Evolutionary conservation across 2,797 vertebrate species (phyloP).

Genomic region (Peromyscus eremicus): DNA sequence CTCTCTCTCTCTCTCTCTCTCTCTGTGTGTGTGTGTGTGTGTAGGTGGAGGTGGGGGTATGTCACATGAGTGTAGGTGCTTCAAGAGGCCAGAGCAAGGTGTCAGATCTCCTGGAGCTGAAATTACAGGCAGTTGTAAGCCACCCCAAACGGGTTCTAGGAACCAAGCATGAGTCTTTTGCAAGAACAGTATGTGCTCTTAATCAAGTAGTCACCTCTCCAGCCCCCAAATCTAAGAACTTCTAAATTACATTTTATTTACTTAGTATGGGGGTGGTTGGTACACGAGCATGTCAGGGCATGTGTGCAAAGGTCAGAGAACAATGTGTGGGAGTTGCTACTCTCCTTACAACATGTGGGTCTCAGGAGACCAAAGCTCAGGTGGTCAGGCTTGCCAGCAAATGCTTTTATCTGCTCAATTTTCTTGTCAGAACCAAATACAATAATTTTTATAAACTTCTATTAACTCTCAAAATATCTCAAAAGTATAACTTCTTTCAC

Average conservation of each 20-base stretch:
- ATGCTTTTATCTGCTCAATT: neutral
- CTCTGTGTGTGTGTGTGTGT: neutral
- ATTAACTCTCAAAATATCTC: neutral
- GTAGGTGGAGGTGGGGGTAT: neutral
- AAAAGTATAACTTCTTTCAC: neutral
- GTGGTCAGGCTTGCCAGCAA: neutral
- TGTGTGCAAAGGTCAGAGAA: neutral
- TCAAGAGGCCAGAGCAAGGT: neutral
- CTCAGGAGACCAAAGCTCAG: neutral
- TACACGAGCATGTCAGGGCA: neutral
- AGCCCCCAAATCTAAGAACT: neutral
- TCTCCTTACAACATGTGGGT: neutral
- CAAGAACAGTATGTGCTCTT: neutral
- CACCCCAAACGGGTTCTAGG: neutral
- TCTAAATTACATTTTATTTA: neutral
- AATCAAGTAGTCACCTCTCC: neutral
- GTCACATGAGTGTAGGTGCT: neutral
- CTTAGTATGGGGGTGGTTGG: neutral
- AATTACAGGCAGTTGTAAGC: neutral
- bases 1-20: too few relatives aligned
- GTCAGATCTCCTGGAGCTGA: neutral
- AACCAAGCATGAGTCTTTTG: neutral
- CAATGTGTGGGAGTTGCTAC: neutral
- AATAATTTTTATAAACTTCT: neutral
- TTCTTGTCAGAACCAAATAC: neutral